Percentiles rank a stretch among this genome's conserved stretches.
These are phyloP conservation scores for Nesogale talazaci DNA, from an alignment of 2,113 vertebrate species.

Conservation along the genomic window DNA sequence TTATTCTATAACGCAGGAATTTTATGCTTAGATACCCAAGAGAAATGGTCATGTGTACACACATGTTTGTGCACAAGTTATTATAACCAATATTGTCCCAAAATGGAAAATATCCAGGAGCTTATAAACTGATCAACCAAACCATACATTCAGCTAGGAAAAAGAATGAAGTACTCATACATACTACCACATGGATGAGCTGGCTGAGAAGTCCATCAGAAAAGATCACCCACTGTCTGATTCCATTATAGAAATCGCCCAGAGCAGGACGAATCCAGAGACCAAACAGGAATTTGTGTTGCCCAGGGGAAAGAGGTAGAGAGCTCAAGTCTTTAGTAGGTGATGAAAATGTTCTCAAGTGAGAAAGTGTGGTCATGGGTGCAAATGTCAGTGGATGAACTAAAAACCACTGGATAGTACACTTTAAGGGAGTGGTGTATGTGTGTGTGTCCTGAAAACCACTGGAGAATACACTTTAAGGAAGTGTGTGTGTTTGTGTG, in stretches of 20 bases:
- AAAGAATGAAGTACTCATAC: not conserved
- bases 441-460: not conserved
- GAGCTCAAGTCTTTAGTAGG: not conserved
- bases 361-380: not conserved
- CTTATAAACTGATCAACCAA: not conserved
- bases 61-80: not conserved
- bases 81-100: not conserved
- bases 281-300: not conserved
- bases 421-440: not conserved
- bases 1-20: not conserved
- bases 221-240: not conserved
- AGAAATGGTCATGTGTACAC: not conserved
- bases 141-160: not conserved
- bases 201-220: not conserved
- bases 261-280: not conserved
- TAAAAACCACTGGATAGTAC: constrained; percentile 15
- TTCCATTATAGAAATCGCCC: not conserved
- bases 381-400: not conserved
- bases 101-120: not conserved
- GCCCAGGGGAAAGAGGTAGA: not conserved
- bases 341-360: constrained; percentile 31
- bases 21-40: not conserved
- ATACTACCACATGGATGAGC: not conserved
- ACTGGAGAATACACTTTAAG: not conserved
- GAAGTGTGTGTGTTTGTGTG: not conserved